Evolutionary conservation across 2,113 vertebrate species (phyloP), one percentile per base, ranked within the genome.

Genomic region (Grallaria varia): DNA sequence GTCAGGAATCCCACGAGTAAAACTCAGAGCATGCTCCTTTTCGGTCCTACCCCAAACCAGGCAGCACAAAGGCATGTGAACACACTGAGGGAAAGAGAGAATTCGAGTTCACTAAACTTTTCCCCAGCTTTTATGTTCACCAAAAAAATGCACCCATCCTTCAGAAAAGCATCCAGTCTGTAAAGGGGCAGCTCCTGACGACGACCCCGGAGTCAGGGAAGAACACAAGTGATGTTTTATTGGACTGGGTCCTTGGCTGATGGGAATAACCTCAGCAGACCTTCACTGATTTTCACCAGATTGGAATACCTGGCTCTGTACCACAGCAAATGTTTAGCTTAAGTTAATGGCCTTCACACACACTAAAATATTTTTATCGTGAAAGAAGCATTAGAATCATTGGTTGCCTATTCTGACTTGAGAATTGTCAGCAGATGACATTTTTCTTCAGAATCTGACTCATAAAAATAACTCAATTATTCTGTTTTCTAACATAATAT

Each of bases 1-100:
- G 95, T 93, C 88, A 96, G 92, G 95, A 93, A 91, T 96, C 95
- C 96, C 94, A 96, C 4, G 77, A 95, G 90, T 89, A 90, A 84
- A 89, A 82, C 73, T 60, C 64, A 1, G 63, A 86, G 55, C 56
- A 35, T 86, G 86, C 88, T 96, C 76, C 94, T 90, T 94, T 97
- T 96, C 95, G 88, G 96, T 96, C 92, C 69, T 49, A 35, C 82
- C 92, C 93, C 96, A 96, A 96, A 79, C 64, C 90, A 93, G 90
- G 87, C 92, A 94, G 76, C 73, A 81, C 72, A 84, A 95, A 96
- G 88, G 86, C 93, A 95, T 92, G 95, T 0, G 0, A 94, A 78
- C 52, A 92, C 17, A 72, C 44, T 60, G 69, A 92, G 90, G 42
- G 25, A 58, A 69, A 91, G 56, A 68, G 16, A 85, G 82, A 91